Evolutionary conservation across 2,797 vertebrate species (phyloP), one percentile per base, ranked within the genome.

Genomic region (Oceanodroma leucorhoa): DNA sequence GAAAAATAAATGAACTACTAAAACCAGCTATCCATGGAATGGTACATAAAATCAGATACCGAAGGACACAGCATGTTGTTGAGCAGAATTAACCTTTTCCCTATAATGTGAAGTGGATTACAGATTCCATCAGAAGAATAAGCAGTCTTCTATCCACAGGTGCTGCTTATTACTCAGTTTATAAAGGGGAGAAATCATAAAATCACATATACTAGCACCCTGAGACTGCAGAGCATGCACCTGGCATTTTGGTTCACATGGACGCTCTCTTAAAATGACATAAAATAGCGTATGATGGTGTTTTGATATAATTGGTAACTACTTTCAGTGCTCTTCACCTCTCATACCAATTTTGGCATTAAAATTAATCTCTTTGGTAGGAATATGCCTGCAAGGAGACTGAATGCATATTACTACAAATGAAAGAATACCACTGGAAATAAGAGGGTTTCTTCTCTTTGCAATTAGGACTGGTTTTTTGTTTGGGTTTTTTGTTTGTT

Each of bases 1-100:
- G 83, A 88, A 95, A 92, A 94, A 93, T 85, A 95, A 95, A 91
- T 80, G 64, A 92, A 48, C 70, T 93, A 21, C 91, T 93, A 93
- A 90, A 93, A 88, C 27, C 40, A 89, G 36, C 64, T 84, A 69
- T 91, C 80, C 50, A 2, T 90, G 94, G 90, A 95, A 85, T 87
- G 71, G 48, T 89, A 70, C 86, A 73, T 95, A 91, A 95, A 95
- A 92, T 87, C 71, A 91, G 83, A 83, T 79, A 83, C 67, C 3
- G 1, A 79, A 89, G 60, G 48, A 61, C 79, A 73, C 75, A 93
- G 75, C 86, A 65, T 82, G 83, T 73, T 90, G 21, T 90, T 92
- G 67, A 92, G 51, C 38, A 75, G 57, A 89, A 92, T 84, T 90
- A 93, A 92, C 83, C 88, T 85, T 82, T 89, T 89, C 36, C 15